These are phyloP conservation scores for Hippocampus mohnikei DNA, from an alignment of 2,113 vertebrate genomes.

Conservation along the genomic window DNA sequence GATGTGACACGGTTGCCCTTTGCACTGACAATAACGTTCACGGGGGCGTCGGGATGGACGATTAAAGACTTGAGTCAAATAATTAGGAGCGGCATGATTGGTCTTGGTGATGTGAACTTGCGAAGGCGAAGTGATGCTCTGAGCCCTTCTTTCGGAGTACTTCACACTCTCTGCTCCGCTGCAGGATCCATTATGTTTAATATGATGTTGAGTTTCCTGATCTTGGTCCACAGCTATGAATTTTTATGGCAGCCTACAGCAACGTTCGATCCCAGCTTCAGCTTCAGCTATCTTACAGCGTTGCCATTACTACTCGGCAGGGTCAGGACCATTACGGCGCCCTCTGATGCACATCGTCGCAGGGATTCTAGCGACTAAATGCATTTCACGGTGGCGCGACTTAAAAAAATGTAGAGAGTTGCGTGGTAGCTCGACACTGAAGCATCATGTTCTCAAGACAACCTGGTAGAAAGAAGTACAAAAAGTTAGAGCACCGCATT, in stretches of 20 bases:
- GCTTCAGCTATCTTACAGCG: slow-evolving; percentile 35
- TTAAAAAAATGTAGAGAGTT: slow-evolving; percentile 11
- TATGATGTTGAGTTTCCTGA: slow-evolving; percentile 34
- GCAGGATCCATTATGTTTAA: slow-evolving; percentile 52
- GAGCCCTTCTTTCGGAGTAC: neutral
- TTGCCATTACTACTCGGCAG: slow-evolving; percentile 45
- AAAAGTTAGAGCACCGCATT: neutral
- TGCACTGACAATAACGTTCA: slow-evolving; percentile 41
- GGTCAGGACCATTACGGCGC: slow-evolving; percentile 36
- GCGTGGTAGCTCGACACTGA: neutral
- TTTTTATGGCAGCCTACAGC: slow-evolving; percentile 61
- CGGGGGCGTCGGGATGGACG: slow-evolving; percentile 30
- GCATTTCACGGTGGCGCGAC: slow-evolving; percentile 9
- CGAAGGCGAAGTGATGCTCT: slow-evolving; percentile 9
- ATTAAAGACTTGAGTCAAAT: slow-evolving; percentile 46
- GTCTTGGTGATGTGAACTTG: slow-evolving; percentile 16
- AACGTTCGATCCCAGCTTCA: slow-evolving; percentile 22
- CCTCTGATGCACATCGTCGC: slow-evolving; percentile 33
- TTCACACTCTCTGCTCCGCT: slow-evolving; percentile 15
- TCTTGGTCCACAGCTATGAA: slow-evolving; percentile 59
- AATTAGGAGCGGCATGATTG: slow-evolving; percentile 43
- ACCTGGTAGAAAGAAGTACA: neutral
- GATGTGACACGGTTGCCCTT: slow-evolving; percentile 46
- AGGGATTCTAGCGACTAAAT: slow-evolving; percentile 20
- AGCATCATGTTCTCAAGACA: neutral